Conservation (phyloP, 2,797 vertebrate genomes). For the Notoglanidium macrostoma region DNA sequence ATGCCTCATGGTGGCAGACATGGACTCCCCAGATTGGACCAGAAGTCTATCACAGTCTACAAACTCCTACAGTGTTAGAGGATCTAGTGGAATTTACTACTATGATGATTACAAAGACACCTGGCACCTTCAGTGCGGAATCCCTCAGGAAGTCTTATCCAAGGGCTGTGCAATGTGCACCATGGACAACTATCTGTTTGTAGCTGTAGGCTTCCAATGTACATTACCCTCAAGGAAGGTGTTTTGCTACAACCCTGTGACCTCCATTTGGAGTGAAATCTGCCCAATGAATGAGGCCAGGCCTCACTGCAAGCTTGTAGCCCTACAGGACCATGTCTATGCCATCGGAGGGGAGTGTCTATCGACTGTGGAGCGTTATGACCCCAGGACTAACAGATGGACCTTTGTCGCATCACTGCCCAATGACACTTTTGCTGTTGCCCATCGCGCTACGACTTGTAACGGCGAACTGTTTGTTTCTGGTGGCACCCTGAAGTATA, state of each 20-base stretch:
- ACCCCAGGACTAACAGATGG: constrained; percentile 88
- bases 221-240: constrained; percentile 82
- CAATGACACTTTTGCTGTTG: constrained; percentile 87
- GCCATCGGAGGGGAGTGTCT: constrained; percentile 94
- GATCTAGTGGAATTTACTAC: constrained; percentile 79
- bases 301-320: constrained; percentile 88
- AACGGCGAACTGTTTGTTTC: constrained; percentile 86
- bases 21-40: constrained; percentile 75
- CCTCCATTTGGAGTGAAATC: constrained; percentile 87
- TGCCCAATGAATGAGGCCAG: constrained; percentile 87
- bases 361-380: constrained; percentile 86
- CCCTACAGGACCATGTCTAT: constrained; percentile 86
- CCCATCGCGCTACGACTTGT: constrained; percentile 83
- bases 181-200: constrained; percentile 94
- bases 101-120: constrained; percentile 79
- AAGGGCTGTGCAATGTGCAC: constrained; percentile 83
- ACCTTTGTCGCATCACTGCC: constrained; percentile 83
- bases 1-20: constrained; percentile 79
- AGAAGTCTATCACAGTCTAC: constrained; percentile 44
- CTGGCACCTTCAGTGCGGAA: constrained; percentile 78
- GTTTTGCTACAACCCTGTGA: constrained; percentile 92
- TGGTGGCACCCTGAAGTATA: constrained; percentile 83
- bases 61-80: constrained; percentile 52
- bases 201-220: constrained; percentile 84
- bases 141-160: constrained; percentile 84